Evolutionary conservation across 23 tunicate genomes (phyloP).

Genomic region (Ciona savignyi): DNA sequence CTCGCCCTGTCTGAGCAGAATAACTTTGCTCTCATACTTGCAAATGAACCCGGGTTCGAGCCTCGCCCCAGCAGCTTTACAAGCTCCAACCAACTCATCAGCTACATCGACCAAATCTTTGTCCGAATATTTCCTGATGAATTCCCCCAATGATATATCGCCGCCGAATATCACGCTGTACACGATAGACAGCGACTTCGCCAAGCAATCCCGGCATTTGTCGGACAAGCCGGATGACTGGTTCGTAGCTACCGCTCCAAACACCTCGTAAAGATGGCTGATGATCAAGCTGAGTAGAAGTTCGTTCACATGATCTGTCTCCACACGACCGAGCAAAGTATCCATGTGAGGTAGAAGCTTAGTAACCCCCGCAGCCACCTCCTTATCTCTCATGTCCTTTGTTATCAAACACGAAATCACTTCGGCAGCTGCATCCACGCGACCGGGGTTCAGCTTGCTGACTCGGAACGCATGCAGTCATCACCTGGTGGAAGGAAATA

Average conservation of each 20-base stretch:
- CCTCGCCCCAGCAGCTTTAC: background rate
- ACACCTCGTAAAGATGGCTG: slow-evolving; percentile 35
- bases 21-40: slow-evolving; percentile 13
- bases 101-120: slow-evolving; percentile 10
- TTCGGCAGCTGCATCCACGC: slow-evolving; percentile 14
- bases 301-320: background rate
- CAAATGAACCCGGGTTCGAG: slow-evolving; percentile 14
- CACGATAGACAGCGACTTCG: background rate
- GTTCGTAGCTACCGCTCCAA: slow-evolving; percentile 23
- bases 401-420: slow-evolving; percentile 27
- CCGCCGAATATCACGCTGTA: background rate
- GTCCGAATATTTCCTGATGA: background rate
- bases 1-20: slow-evolving; percentile 1
- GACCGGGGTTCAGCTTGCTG: slow-evolving; percentile 3
- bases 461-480: slow-evolving; percentile 31
- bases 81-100: slow-evolving; percentile 3
- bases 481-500: slow-evolving; percentile 44
- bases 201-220: background rate
- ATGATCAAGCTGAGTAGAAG: slow-evolving; percentile 5
- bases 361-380: slow-evolving; percentile 6
- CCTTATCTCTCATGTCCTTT: slow-evolving; percentile 35
- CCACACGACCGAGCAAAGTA: slow-evolving; percentile 5
- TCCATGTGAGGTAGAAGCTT: slow-evolving; percentile 24
- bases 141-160: background rate
- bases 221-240: background rate